Base-by-base conservation (phyloP, 92 coral and sea anemone species). In the Metridium senile region DNA sequence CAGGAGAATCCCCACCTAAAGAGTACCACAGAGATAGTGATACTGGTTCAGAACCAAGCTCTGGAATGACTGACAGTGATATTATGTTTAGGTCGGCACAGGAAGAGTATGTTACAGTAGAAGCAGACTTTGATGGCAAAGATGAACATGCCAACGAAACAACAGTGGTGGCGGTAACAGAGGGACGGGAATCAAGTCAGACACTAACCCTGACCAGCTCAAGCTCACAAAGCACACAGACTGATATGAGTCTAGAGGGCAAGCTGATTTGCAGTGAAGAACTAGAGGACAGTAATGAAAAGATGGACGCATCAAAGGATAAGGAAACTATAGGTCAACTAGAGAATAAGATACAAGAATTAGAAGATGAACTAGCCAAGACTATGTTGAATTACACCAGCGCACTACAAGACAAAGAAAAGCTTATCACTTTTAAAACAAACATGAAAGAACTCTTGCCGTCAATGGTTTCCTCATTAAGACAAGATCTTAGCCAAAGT, bases 71-170 rank as follows among this genome's bases (percentile, higher is more conserved):
- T 26, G 97, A 91, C 70, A 91, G 91, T 66, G 97, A 92, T 70
- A 59, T 86, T 2, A 75, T 91, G 87, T 92, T 92, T 49, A 81
- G 77, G 66, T 92, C 97, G 18, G 97, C 97, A 0, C 92, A 92
- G 51, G 97, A 92, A 31, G 97, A 92, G 23, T 92, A 92, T 83
- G 97, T 92, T 2, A 92, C 93, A 13, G 97, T 92, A 11, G 93
- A 79, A 29, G 77, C 93, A 17, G 93, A 91, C 62, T 51, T 81
- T 21, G 78, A 58, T 29, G 22, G 65, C 2, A 57, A 73, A 58
- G 78, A 54, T 33, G 57, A 11, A 21, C n/a, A 26, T 51, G 20
- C 29, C 0, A 53, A 34, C 33, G 31, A 70, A 33, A 0, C 7
- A 4, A n/a, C 61, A 21, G 71, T 25, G 16, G 28, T 21, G 28